Evolutionary conservation across 2,113 vertebrate species (phyloP).

Genomic region (Lagenorhynchus albirostris): DNA sequence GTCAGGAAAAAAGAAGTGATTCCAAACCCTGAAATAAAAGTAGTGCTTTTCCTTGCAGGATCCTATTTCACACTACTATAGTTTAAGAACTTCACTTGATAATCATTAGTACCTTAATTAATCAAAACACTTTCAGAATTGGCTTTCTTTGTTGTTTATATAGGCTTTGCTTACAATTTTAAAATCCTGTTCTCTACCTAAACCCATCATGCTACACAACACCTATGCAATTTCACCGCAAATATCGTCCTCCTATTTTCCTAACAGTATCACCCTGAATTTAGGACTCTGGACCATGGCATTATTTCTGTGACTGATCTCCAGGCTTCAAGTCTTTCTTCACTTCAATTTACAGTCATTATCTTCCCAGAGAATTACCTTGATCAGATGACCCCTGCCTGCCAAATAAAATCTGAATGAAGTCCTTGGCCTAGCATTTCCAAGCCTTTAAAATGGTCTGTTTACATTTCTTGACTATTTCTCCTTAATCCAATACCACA

Average conservation of each 20-base stretch:
- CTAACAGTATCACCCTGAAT: neutral
- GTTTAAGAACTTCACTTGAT: neutral
- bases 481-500: neutral
- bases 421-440: neutral
- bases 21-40: neutral
- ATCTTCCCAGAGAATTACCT: neutral
- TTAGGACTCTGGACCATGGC: neutral
- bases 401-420: neutral
- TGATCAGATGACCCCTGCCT: neutral
- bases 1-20: neutral
- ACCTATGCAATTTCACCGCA: neutral
- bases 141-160: neutral
- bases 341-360: neutral
- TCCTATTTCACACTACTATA: neutral
- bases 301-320: neutral
- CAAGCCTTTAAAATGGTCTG: neutral
- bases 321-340: neutral
- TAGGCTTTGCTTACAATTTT: neutral
- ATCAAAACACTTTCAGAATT: neutral
- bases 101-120: neutral
- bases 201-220: neutral
- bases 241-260: neutral
- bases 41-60: neutral
- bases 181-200: neutral
- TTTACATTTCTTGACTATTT: neutral